Conservation (phyloP, 2,113 vertebrate species). For the Brachionichthys hirsutus region DNA sequence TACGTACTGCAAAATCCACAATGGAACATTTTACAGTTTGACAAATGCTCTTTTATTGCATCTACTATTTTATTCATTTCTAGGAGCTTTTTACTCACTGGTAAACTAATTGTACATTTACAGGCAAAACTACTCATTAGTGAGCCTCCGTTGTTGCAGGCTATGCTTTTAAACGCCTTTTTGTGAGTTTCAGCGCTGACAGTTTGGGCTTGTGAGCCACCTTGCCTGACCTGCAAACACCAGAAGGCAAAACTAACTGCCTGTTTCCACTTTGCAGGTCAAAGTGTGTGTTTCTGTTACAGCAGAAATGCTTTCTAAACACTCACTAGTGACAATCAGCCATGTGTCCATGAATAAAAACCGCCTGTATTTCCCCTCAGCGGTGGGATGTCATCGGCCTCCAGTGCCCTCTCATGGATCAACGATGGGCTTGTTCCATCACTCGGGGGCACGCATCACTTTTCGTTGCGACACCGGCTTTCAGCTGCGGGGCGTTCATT, state of each 20-base stretch:
- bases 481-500: constrained; percentile 77
- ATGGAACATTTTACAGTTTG: constrained; percentile 54
- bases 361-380: constrained; percentile 78
- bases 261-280: background rate
- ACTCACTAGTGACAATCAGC: constrained; percentile 6
- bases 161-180: constrained; percentile 23
- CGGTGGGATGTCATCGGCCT: constrained; percentile 87
- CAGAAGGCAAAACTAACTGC: background rate
- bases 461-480: constrained; percentile 84
- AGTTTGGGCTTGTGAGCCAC: constrained; percentile 2
- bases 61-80: constrained; percentile 46
- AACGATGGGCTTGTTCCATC: constrained; percentile 82
- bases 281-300: constrained; percentile 39
- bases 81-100: constrained; percentile 19
- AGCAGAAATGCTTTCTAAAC: constrained; percentile 10
- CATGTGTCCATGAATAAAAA: constrained; percentile 28
- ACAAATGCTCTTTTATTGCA: constrained; percentile 49
- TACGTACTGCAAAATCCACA: constrained; percentile 40
- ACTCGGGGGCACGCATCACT: constrained; percentile 82
- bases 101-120: constrained; percentile 46
- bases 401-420: constrained; percentile 82
- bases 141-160: constrained; percentile 19
- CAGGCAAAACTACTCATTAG: constrained; percentile 48
- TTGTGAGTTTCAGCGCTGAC: constrained; percentile 4
- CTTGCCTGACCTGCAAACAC: constrained; percentile 18